phyloP scores from a whole-genome alignment of 2,888 invertebrate genomes.

The Sarcophaga carnaria region DNA sequence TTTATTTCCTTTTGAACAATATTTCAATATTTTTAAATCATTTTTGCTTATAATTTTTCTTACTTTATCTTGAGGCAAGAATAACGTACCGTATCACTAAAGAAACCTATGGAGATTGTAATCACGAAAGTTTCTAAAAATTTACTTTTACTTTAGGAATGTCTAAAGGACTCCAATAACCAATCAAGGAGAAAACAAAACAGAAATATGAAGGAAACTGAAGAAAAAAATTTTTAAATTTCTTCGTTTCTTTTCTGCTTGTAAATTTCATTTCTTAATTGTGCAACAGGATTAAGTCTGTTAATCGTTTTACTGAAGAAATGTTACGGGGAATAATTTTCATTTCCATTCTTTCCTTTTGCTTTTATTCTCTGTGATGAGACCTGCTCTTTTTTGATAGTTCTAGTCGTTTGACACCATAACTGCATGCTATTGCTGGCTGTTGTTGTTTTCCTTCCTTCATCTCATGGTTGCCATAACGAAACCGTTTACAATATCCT shows the following conservation, averaged over 20 bases:
- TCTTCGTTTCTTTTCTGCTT: neutral
- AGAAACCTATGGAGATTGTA: too few species aligned
- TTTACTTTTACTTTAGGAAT: too few species aligned
- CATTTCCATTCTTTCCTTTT: neutral
- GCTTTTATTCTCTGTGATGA: neutral
- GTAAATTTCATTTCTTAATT: slow-evolving; percentile 47
- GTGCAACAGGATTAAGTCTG: slow-evolving; percentile 60
- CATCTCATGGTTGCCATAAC: slow-evolving; percentile 23
- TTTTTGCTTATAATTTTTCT: neutral
- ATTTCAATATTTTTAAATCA: slow-evolving; percentile 12
- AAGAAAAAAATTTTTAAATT: neutral
- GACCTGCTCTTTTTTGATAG: neutral
- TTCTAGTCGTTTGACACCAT: neutral
- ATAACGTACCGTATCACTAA: too few species aligned
- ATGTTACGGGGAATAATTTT: neutral
- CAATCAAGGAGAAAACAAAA: neutral
- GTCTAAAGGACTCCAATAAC: neutral
- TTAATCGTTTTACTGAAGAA: slow-evolving; percentile 24
- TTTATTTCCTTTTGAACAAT: too few species aligned
- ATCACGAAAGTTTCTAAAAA: too few species aligned
- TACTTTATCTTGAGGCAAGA: too few species aligned
- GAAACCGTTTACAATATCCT: slow-evolving; percentile 58
- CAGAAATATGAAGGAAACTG: neutral
- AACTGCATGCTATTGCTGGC: neutral
- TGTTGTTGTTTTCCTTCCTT: slow-evolving; percentile 9